Evolutionary conservation across 2,797 vertebrate genomes (phyloP).

Genomic region (Cuniculus paca): DNA sequence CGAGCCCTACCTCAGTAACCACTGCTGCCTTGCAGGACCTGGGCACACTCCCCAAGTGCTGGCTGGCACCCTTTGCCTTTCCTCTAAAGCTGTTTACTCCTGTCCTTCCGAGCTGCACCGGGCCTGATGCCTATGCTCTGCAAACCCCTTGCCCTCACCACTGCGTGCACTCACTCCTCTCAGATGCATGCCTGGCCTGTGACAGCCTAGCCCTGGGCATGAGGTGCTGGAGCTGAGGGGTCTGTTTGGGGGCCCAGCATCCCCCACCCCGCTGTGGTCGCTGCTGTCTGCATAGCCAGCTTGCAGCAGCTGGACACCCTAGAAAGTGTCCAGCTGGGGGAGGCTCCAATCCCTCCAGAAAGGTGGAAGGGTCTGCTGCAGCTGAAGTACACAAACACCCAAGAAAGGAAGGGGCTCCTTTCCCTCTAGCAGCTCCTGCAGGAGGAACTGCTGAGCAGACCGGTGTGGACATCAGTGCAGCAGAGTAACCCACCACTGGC

Average conservation of each 20-base stretch:
- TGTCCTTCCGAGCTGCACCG: background rate
- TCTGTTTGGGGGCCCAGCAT: background rate
- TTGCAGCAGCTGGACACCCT: background rate
- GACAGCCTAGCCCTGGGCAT: background rate
- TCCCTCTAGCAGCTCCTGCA: background rate
- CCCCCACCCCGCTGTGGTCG: background rate
- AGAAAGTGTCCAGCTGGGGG: too few relatives aligned
- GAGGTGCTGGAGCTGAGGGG: background rate
- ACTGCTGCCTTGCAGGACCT: background rate
- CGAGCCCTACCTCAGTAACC: background rate
- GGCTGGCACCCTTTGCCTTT: background rate
- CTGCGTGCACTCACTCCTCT: background rate
- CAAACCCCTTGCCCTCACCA: background rate
- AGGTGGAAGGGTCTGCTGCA: background rate
- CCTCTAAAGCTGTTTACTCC: background rate
- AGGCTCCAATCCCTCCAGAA: too few relatives aligned
- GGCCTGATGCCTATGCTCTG: background rate
- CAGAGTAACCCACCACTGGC: background rate
- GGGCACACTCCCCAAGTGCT: background rate
- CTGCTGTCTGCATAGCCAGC: background rate
- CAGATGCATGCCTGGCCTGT: background rate
- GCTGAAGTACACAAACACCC: fast-evolving
- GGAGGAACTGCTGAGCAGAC: background rate
- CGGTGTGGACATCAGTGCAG: background rate
- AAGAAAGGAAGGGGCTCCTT: background rate